Evolutionary conservation across 2,797 vertebrate species (phyloP).

Genomic region (Apogon hyalosoma): DNA sequence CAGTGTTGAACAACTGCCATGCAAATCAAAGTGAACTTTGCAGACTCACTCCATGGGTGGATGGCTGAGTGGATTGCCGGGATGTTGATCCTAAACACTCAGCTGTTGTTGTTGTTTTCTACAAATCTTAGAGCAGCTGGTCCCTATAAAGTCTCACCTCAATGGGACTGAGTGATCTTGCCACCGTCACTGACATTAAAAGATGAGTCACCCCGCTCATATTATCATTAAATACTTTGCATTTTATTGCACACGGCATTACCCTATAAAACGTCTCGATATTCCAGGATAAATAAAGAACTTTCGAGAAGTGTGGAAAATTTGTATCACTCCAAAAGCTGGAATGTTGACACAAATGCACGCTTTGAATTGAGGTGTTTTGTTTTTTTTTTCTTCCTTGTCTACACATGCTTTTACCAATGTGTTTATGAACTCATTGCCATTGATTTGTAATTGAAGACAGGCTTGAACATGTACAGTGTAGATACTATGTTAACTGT

Average conservation of each 20-base stretch:
- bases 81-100: conserved; percentile 65
- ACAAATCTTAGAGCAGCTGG: conserved; percentile 62
- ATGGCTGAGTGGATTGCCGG: conserved; percentile 29
- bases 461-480: conserved; percentile 15
- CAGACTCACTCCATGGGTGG: conserved; percentile 27
- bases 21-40: conserved; percentile 31
- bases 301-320: conserved; percentile 21
- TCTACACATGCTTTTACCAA: conserved; percentile 28
- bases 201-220: conserved; percentile 38
- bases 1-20: conserved; percentile 10
- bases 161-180: conserved; percentile 39
- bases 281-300: conserved; percentile 19
- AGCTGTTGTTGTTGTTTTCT: conserved; percentile 68
- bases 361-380: conserved; percentile 31
- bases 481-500: conserved; percentile 28
- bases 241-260: conserved; percentile 44
- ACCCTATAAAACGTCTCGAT: conserved; percentile 31
- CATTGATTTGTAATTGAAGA: conserved; percentile 47
- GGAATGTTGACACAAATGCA: conserved; percentile 20
- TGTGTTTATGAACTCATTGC: conserved; percentile 56
- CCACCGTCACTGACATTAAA: conserved; percentile 32
- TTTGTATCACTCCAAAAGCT: conserved; percentile 13
- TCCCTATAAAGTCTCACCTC: conserved; percentile 70
- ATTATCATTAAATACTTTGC: conserved; percentile 30
- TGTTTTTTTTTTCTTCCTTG: conserved; percentile 4